These are phyloP conservation scores for Myrmophylax atrothorax DNA, from an alignment of 2,113 vertebrate genomes.

Conservation along the genomic window DNA sequence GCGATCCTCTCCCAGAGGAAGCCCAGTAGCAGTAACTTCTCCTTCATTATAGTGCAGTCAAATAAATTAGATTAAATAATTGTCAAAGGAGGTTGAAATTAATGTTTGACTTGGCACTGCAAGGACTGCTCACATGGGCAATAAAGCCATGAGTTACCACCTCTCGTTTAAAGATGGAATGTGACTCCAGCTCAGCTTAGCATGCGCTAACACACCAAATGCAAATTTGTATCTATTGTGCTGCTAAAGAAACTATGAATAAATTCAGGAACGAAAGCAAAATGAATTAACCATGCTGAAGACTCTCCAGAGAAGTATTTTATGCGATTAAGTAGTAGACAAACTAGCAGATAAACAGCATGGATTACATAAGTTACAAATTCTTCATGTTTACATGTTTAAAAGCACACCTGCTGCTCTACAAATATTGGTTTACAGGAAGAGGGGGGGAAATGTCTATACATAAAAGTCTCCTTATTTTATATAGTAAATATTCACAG, in stretches of 20 bases:
- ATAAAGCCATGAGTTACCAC: background rate
- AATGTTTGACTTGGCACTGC: background rate
- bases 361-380: background rate
- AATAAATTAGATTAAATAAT: slow-evolving; percentile 1
- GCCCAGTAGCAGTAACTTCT: background rate
- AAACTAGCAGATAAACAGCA: background rate
- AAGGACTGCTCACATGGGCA: background rate
- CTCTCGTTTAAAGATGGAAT: background rate
- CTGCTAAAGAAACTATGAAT: background rate
- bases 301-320: background rate
- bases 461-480: background rate
- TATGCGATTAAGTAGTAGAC: background rate
- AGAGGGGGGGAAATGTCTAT: background rate
- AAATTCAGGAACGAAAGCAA: background rate
- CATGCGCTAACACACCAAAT: background rate
- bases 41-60: background rate
- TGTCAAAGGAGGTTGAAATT: background rate
- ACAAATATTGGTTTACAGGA: background rate
- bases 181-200: background rate
- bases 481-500: background rate
- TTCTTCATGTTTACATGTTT: background rate
- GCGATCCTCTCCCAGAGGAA: background rate
- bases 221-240: background rate
- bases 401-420: background rate
- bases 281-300: background rate